Evolutionary conservation across 2,888 invertebrate genomes (phyloP).

Genomic region (Cryptocephalus moraei): DNA sequence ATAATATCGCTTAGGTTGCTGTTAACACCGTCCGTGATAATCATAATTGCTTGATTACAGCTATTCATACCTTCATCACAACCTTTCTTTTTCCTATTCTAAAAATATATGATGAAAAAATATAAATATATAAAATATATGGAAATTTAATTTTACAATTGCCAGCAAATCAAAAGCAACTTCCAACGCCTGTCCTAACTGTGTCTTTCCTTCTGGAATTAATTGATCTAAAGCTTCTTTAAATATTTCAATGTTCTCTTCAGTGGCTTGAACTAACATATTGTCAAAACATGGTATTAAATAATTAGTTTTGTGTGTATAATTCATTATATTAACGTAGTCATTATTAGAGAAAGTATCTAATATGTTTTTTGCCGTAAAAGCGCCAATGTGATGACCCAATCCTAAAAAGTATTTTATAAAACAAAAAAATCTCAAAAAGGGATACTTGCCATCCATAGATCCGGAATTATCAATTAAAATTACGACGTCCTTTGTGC

Average conservation of each 20-base stretch:
- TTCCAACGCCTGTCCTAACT: conserved; percentile 71
- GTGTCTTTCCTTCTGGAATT: conserved; percentile 68
- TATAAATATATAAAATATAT: not conserved
- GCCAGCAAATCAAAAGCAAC: conserved; percentile 75
- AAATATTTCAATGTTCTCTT: conserved; percentile 70
- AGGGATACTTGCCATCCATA: conserved; percentile 64
- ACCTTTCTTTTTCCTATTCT: conserved; percentile 38
- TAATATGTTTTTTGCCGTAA: conserved; percentile 79
- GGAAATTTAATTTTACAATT: conserved; percentile 41
- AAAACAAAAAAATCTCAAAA: not conserved
- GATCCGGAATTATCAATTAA: conserved; percentile 93
- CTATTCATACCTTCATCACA: conserved; percentile 43
- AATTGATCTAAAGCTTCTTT: conserved; percentile 57
- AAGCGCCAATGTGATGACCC: conserved; percentile 62
- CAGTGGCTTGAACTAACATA: conserved; percentile 78
- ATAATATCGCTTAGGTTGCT: conserved; percentile 81
- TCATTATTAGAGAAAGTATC: conserved; percentile 97
- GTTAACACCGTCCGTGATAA: conserved; percentile 91
- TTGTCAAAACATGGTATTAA: conserved; percentile 79
- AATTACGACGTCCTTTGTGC: conserved; percentile 94
- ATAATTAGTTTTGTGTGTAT: conserved; percentile 57
- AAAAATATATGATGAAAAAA: conserved; percentile 9
- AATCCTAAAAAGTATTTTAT: conserved; percentile 24
- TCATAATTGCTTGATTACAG: conserved; percentile 94
- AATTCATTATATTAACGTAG: conserved; percentile 85